Conservation (phyloP, 1,140 invertebrate species). For the Drosophila lacteicornis region DNA sequence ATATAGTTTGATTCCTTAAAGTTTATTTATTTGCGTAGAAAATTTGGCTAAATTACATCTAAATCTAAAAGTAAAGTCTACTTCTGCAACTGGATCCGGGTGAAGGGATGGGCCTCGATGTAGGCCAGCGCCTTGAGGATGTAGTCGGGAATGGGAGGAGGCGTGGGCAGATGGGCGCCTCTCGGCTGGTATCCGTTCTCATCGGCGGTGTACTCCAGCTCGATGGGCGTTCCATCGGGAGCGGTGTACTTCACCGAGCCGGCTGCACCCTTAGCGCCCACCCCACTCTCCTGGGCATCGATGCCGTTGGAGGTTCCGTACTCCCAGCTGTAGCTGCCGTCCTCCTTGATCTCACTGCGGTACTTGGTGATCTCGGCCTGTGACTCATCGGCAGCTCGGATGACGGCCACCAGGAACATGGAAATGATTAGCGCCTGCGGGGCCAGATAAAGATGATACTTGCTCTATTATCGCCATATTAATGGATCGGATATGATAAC, state of each 20-base stretch:
- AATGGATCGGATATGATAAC: not conserved
- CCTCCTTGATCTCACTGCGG: slow-evolving; percentile 86
- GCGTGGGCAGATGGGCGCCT: slow-evolving; percentile 91
- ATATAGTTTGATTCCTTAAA: slow-evolving; percentile 17
- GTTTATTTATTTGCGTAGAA: slow-evolving; percentile 12
- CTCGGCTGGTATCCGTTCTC: slow-evolving; percentile 91
- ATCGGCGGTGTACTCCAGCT: slow-evolving; percentile 90
- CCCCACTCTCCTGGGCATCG: slow-evolving; percentile 86
- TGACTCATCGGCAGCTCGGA: slow-evolving; percentile 59
- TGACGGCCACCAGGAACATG: slow-evolving; percentile 43
- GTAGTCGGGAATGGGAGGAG: slow-evolving; percentile 91
- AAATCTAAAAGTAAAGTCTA: slow-evolving; percentile 22
- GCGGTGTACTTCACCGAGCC: slow-evolving; percentile 62
- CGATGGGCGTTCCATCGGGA: slow-evolving; percentile 85
- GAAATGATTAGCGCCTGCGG: slow-evolving; percentile 48
- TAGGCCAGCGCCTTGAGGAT: slow-evolving; percentile 87
- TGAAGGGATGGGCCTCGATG: slow-evolving; percentile 86
- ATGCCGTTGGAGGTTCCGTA: slow-evolving; percentile 88
- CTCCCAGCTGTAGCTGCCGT: slow-evolving; percentile 85
- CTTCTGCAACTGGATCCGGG: slow-evolving; percentile 61
- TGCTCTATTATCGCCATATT: slow-evolving; percentile 7
- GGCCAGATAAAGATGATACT: not conserved
- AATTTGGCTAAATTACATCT: slow-evolving; percentile 45
- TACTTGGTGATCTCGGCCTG: slow-evolving; percentile 79
- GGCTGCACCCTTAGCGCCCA: slow-evolving; percentile 35